Percentiles rank a stretch among this genome's conserved stretches.
phyloP scores from a whole-genome alignment of 2,113 vertebrate species.

The Etia nguti region DNA sequence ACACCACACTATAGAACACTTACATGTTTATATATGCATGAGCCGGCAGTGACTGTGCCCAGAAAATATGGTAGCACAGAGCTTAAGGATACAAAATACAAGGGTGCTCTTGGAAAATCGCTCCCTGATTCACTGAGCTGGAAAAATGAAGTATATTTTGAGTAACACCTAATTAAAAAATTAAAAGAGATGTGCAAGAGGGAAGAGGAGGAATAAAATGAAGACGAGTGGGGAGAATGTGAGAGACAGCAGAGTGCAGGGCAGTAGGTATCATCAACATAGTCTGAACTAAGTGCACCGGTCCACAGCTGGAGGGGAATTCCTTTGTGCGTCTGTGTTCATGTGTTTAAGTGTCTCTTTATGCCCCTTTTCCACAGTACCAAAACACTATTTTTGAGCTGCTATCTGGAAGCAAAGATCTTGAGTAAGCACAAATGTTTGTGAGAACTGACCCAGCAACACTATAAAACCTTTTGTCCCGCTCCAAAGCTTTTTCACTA shows the following conservation, averaged over 20 bases:
- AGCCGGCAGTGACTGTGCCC: background rate
- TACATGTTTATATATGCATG: background rate
- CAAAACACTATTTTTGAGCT: background rate
- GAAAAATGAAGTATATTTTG: constrained; percentile 3
- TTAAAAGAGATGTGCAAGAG: background rate
- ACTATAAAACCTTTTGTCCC: background rate
- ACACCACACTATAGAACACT: background rate
- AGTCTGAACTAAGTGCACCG: background rate
- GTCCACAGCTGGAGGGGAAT: background rate
- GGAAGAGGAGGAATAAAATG: background rate
- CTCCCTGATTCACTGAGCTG: constrained; percentile 9
- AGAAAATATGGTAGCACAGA: background rate
- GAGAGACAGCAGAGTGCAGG: background rate
- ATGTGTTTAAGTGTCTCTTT: background rate
- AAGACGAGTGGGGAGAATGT: background rate
- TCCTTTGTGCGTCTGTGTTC: background rate
- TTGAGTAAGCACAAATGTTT: background rate
- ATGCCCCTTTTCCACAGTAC: background rate
- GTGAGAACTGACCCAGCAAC: background rate
- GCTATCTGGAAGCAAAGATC: background rate
- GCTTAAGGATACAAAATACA: background rate
- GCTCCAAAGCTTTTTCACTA: background rate
- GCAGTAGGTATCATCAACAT: background rate
- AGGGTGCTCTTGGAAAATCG: constrained; percentile 1
- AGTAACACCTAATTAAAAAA: constrained; percentile 19